Percentiles rank a stretch among this genome's conserved stretches.
phyloP scores from a whole-genome alignment of 2,113 vertebrate species.

The Oncorhynchus tshawytscha region DNA sequence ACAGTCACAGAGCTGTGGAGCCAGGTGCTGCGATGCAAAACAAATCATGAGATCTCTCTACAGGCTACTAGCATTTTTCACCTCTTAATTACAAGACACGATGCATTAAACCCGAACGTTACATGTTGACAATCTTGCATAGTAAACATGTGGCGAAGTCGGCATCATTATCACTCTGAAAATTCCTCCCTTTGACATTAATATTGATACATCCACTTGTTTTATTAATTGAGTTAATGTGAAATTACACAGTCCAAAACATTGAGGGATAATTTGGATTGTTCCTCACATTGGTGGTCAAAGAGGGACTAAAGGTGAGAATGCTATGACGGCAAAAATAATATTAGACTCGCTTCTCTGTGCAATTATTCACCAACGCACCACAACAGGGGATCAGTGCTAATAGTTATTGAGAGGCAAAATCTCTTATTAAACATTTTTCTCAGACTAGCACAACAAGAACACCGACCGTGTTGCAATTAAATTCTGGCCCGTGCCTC shows the following conservation, averaged over 20 bases:
- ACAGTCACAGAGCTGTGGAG: background rate
- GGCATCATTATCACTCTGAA: background rate
- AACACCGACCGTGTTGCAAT: constrained; percentile 49
- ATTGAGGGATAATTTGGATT: constrained; percentile 9
- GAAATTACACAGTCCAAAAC: background rate
- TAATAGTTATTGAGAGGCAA: constrained; percentile 46
- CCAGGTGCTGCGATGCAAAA: constrained; percentile 8
- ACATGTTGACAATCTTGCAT: constrained; percentile 3
- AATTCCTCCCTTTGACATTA: background rate
- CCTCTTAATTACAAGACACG: constrained; percentile 2
- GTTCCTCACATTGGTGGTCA: constrained; percentile 15
- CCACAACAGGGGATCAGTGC: constrained; percentile 47
- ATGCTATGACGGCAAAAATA: constrained; percentile 6
- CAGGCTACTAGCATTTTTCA: background rate
- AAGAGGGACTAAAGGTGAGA: constrained; percentile 2
- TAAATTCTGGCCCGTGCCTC: constrained; percentile 44
- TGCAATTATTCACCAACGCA: constrained; percentile 45
- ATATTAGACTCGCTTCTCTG: constrained; percentile 10
- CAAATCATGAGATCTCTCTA: constrained; percentile 8
- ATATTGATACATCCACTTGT: background rate
- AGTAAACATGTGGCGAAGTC: constrained; percentile 4
- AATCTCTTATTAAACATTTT: constrained; percentile 50
- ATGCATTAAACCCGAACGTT: background rate
- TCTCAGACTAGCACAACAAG: constrained; percentile 36
- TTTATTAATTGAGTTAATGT: constrained; percentile 4